Percentiles rank a stretch among this genome's conserved stretches.
Evolutionary conservation across 2,888 invertebrate species (phyloP).

Genomic region (Aphodius granarius): DNA sequence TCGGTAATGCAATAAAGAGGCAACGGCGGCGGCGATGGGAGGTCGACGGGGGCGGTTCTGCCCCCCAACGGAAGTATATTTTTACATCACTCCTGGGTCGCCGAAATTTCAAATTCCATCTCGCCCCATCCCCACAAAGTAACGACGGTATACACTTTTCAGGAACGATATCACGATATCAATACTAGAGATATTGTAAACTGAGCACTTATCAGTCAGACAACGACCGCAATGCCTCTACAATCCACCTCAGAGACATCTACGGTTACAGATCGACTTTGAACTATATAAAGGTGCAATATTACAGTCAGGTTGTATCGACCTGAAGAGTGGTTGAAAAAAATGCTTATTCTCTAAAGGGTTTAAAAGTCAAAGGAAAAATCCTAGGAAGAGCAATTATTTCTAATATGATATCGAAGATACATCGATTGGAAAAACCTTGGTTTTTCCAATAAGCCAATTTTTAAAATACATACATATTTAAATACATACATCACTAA

Average conservation of each 20-base stretch:
- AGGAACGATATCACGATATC: constrained; percentile 38
- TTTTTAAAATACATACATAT: no score
- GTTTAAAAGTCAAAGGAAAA: no score
- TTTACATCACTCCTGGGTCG: constrained; percentile 56
- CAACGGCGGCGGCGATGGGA: no score
- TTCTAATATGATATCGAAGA: no score
- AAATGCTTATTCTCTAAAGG: no score
- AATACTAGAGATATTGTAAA: constrained; percentile 50
- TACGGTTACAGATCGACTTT: not conserved
- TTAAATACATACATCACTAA: no score
- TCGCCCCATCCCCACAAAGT: constrained; percentile 35
- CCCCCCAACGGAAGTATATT: constrained; percentile 53
- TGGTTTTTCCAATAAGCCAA: no score
- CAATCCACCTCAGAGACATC: constrained; percentile 36
- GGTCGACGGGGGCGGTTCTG: constrained; percentile 35
- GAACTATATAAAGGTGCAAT: not conserved
- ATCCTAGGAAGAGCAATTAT: no score
- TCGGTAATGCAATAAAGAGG: constrained; percentile 54
- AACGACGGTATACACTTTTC: constrained; percentile 24
- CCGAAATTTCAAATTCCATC: constrained; percentile 57
- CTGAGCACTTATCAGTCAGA: constrained; percentile 51
- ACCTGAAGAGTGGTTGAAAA: not conserved
- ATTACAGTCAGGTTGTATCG: not conserved
- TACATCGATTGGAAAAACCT: no score
- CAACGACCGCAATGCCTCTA: constrained; percentile 45